Evolutionary conservation across 2,113 vertebrate species (phyloP).

Genomic region (Bubalus kerabau): DNA sequence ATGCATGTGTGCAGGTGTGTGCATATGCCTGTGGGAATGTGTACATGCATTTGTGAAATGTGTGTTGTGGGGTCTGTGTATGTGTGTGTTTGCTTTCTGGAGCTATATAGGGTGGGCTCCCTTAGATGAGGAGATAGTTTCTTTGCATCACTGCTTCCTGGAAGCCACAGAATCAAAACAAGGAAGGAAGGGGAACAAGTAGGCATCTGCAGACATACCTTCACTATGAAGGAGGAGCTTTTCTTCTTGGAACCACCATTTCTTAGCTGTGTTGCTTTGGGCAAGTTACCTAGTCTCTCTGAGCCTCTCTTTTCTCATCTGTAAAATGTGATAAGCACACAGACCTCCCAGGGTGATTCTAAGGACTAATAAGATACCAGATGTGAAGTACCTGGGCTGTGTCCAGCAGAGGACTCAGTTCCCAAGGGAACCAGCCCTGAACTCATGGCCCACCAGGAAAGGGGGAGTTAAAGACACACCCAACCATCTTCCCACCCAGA

Average conservation of each 20-base stretch:
- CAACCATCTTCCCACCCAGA: not conserved
- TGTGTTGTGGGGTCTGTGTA: not conserved
- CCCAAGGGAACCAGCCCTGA: not conserved
- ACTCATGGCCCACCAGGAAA: not conserved
- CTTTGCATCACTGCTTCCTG: not conserved
- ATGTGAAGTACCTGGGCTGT: not conserved
- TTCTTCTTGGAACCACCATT: not conserved
- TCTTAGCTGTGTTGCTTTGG: not conserved
- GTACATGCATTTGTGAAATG: not conserved
- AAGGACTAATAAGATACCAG: not conserved
- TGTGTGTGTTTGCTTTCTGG: not conserved
- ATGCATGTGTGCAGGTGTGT: not conserved
- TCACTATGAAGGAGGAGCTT: not conserved
- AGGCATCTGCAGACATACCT: not conserved
- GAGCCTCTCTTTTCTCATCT: not conserved
- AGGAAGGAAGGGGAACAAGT: not conserved
- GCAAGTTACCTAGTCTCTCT: not conserved
- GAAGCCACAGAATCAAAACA: not conserved
- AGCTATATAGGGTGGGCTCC: not conserved
- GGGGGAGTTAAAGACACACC: not conserved
- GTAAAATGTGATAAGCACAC: not conserved
- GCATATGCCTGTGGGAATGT: not conserved
- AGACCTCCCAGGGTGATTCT: not conserved
- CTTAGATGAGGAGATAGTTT: not conserved
- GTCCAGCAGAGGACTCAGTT: not conserved